Evolutionary conservation across 2,888 invertebrate genomes (phyloP), one percentile per base, ranked within the genome.

Genomic region (Lymantria monacha): DNA sequence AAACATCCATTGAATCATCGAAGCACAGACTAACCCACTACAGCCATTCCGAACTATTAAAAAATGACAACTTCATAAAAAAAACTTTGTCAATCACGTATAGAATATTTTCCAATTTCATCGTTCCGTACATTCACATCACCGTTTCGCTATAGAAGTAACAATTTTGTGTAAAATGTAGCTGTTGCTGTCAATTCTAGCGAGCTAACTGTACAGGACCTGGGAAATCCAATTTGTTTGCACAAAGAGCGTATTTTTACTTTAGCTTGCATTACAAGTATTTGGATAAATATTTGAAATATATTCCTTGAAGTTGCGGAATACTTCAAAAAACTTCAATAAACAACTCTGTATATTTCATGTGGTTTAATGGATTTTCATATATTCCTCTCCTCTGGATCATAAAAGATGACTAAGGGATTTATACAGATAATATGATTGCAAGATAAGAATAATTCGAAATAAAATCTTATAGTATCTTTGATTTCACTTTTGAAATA

Each of bases 201-300:
- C 46, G 31, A 33, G 40, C 51, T 56, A 58, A 69, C 59, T 60
- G 66, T 61, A 69, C 61, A 57, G 54, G 56, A 57, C 57, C 70
- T 63, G 69, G 63, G 54, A 76, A 66, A 82, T 80, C 67, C 81
- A 81, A 82, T 82, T 78, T 77, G 59, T 69, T 54, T 59, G 50
- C 72, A 82, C 79, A 81, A 79, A 78, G 75, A 70, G 55, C 59
- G 68, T 49, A 54, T 64, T 63, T 68, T 74, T 66, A 58, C 64
- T 66, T 56, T 52, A 50, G 49, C 22, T 37, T 14, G 15, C 41
- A 37, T 41, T 53, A 52, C 50, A 57, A 53, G 73, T 71, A 71
- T 70, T 76, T 80, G 63, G n/a, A 60, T 70, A 41, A 78, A 79
- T 80, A 78, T 80, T n/a, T 74, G 69, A 64, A 74, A 74, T 71